Base-by-base conservation (phyloP, 2,888 invertebrate genomes). In the Agrenia bidenticulata region DNA sequence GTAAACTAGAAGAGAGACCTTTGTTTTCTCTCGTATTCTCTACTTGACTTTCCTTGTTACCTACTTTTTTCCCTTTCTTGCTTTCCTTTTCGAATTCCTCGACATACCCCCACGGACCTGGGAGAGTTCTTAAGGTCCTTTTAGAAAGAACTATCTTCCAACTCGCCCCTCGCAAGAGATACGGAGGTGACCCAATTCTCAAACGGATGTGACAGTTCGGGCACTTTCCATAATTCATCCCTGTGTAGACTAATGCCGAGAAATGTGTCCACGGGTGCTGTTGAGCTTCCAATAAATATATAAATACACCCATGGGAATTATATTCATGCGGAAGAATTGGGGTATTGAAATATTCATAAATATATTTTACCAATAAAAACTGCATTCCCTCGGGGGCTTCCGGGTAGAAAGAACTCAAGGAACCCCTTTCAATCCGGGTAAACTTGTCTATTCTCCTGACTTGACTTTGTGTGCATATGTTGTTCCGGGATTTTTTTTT, bases 191-290 rank as follows among this genome's bases (percentile, higher is more conserved):
- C 58, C 58, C 58, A 58, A 42, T 58, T 58, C 58, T 49, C 49
- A 2, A 23, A 7, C 9, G 45, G 26, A 41, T 39, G 42, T 57
- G 57, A 57, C 57, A 57, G 41, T 57, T 37, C 9, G 7, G 58
- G 45, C 58, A 58, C 58, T 58, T 49, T 45, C 58, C 58, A 58
- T 58, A 58, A 58, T 45, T 58, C 58, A 58, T 58, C 58, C 45
- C 45, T 45, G 15, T n/a, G 15, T n/a, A 15, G 45, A 45, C 45
- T 17, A 15, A 45, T 9, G 5, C 7, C 15, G 5, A 17, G n/a
- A 45, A 4, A n/a, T 15, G 5, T 32, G 32, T 32, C 32, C 32
- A 32, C 32, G 4, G 32, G 11, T 32, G 39, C 7, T 39, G 39
- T 11, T 11, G 39, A 39, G 15, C 7, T 39, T 11, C 39, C 39